A percentile compares a stretch with the other conserved stretches of the same genome.
These are phyloP conservation scores for Loris lydekkerianus DNA, from an alignment of 2,797 vertebrate species.

Conservation along the genomic window DNA sequence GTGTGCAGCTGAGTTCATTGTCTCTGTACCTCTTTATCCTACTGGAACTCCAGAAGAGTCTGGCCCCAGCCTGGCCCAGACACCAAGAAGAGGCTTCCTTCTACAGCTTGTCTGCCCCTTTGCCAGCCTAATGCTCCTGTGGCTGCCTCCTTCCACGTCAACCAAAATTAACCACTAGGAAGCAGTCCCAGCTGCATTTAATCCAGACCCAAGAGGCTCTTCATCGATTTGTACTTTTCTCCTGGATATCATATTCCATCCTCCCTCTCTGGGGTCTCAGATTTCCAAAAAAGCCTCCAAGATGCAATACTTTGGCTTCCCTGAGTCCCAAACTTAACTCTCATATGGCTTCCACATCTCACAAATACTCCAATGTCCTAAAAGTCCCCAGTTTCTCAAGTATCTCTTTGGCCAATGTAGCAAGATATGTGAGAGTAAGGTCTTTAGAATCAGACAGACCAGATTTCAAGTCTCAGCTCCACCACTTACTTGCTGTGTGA, in stretches of 20 bases:
- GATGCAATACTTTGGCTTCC: not conserved
- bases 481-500: not conserved
- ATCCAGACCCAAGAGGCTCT: not conserved
- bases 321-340: not conserved
- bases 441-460: slow-evolving; percentile 21
- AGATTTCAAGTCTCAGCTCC: slow-evolving; percentile 22
- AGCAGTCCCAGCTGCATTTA: not conserved
- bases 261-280: not conserved
- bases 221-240: not conserved
- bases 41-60: slow-evolving; percentile 10
- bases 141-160: not conserved
- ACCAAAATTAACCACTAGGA: not conserved
- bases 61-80: not conserved
- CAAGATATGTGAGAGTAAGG: not conserved
- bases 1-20: fast-evolving
- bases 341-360: slow-evolving; percentile 32
- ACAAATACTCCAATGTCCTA: not conserved
- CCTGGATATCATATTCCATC: not conserved
- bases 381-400: not conserved
- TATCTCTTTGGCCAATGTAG: not conserved
- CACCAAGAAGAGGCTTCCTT: not conserved
- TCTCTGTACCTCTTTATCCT: not conserved
- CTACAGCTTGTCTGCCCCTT: not conserved
- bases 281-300: slow-evolving; percentile 25
- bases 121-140: fast-evolving